Percentiles rank a stretch among this genome's conserved stretches.
Evolutionary conservation across 2,113 vertebrate species (phyloP).

Genomic region (Archocentrus centrarchus): DNA sequence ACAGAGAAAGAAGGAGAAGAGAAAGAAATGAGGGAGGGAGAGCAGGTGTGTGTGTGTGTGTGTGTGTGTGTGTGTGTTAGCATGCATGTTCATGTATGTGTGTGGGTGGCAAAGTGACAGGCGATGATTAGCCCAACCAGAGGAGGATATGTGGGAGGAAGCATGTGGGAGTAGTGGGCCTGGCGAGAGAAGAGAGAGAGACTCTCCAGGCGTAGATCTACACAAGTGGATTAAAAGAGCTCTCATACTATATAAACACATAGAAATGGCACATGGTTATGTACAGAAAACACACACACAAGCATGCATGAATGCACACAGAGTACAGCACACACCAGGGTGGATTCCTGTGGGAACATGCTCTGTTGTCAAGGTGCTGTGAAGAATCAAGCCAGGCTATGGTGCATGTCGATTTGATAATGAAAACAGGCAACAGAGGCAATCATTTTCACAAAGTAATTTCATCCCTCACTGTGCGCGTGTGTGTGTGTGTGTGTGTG

Average conservation of each 20-base stretch:
- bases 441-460: constrained; percentile 46
- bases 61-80: constrained; percentile 26
- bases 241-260: constrained; percentile 48
- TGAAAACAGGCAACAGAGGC: constrained; percentile 40
- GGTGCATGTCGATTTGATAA: constrained; percentile 11
- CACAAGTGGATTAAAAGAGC: constrained; percentile 69
- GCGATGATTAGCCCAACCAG: constrained; percentile 76
- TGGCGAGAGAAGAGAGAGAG: constrained; percentile 46
- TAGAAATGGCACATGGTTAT: constrained; percentile 19
- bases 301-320: not conserved
- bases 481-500: not conserved
- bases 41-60: constrained; percentile 39
- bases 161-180: constrained; percentile 69
- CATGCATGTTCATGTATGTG: constrained; percentile 21
- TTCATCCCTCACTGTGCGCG: constrained; percentile 26
- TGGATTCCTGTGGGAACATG: constrained; percentile 27
- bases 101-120: constrained; percentile 74
- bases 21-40: constrained; percentile 24
- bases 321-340: not conserved
- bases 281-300: constrained; percentile 35
- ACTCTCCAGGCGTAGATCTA: constrained; percentile 59
- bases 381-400: not conserved
- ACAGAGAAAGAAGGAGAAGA: constrained; percentile 17
- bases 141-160: constrained; percentile 75
- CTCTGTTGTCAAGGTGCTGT: constrained; percentile 5